Percentiles rank a stretch among this genome's conserved stretches.
These are phyloP conservation scores for Lampris megalopsis DNA, from an alignment of 2,113 vertebrate species.

Conservation along the genomic window DNA sequence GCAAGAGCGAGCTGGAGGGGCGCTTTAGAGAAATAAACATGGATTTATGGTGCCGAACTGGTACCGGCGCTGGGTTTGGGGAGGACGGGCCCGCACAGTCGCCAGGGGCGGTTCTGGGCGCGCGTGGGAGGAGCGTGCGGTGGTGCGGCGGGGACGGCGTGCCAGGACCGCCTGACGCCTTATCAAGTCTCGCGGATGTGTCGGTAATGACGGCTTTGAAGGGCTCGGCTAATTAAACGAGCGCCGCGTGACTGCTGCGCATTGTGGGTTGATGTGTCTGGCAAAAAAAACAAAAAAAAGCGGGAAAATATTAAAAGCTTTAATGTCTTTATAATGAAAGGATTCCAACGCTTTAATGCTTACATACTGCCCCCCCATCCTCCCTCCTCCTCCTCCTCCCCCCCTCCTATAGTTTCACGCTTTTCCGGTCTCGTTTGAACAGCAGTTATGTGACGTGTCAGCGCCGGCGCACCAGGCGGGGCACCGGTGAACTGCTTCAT, in stretches of 20 bases:
- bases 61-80: slow-evolving; percentile 51
- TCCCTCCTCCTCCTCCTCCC: too few relatives aligned
- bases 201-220: slow-evolving; percentile 65
- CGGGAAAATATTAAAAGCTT: slow-evolving; percentile 63
- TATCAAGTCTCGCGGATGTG: slow-evolving; percentile 66
- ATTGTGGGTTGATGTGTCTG: slow-evolving; percentile 66
- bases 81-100: slow-evolving; percentile 36
- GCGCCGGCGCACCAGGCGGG: too few relatives aligned
- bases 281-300: slow-evolving; percentile 21
- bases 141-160: slow-evolving; percentile 62
- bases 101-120: slow-evolving; percentile 51
- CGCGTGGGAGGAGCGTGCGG: slow-evolving; percentile 44
- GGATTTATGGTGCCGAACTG: slow-evolving; percentile 47
- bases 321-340: slow-evolving; percentile 58
- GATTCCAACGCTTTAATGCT: slow-evolving; percentile 30
- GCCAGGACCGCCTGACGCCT: slow-evolving; percentile 70
- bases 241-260: slow-evolving; percentile 54
- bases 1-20: slow-evolving; percentile 7
- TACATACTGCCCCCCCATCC: too few relatives aligned
- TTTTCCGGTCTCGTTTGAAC: slow-evolving; percentile 26
- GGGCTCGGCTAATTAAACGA: slow-evolving; percentile 74
- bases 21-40: not conserved
- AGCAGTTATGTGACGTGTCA: slow-evolving; percentile 30
- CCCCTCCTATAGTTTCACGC: not conserved
- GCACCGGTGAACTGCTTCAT: too few relatives aligned